Evolutionary conservation across 2,113 vertebrate species (phyloP), one percentile per base, ranked within the genome.

Genomic region (Formicarius rufipectus): DNA sequence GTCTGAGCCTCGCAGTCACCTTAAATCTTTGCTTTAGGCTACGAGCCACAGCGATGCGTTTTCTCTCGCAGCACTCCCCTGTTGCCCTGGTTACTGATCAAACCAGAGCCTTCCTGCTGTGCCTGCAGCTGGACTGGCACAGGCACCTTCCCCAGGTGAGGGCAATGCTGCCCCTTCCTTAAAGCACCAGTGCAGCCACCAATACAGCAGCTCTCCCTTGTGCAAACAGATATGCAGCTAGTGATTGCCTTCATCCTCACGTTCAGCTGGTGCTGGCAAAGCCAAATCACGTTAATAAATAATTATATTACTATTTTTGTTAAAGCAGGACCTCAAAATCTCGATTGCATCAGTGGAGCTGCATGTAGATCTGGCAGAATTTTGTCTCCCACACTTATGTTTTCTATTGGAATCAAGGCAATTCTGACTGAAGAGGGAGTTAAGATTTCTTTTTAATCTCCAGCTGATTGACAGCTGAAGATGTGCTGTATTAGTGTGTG

Each of bases 1-100:
- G 52, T 7, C 72, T 71, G 56, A 95, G 81, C 49, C 81, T 63
- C 59, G 10, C 42, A 10, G 75, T 60, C 78, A 75, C 82, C 85
- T 58, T 59, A 39, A 67, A 1, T 53, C 77, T 79, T 74, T 53
- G 55, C 81, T 87, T 50, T 23, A 52, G 91, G 79, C 50, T 85
- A 11, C 69, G 27, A 0, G 0, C 28, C 18, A 17, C 39, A 47
- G 49, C 18, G 56, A 56, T 40, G 76, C 37, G 39, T 2, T 33
- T 78, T 66, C 56, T 50, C 62, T 42, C 64, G 2, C 14, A 93
- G 87, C 79, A 84, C 78, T 87, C 12, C 25, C 63, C 79, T 71
- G 90, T 94, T 84, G 75, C 74, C 81, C 87, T 95, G 89, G 94
- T 93, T 91, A 95, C 92, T 84, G 90, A 82, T 39, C n/a, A 52